Evolutionary conservation across 2,888 invertebrate genomes (phyloP).

Genomic region (Agrilus mali): DNA sequence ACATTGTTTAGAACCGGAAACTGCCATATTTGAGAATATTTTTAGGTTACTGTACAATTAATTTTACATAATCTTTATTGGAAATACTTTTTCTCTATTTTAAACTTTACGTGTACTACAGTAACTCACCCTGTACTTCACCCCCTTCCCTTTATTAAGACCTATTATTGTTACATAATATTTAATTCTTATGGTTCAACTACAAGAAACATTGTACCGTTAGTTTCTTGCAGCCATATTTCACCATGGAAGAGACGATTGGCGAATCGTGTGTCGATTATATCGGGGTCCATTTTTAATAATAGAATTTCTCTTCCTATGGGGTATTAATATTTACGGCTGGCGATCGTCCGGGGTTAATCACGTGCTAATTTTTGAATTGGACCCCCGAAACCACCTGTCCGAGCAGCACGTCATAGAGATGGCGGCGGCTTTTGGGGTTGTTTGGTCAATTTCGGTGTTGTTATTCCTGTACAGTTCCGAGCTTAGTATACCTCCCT

Average conservation of each 20-base stretch:
- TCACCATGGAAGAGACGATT: conserved; percentile 57
- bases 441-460: conserved; percentile 87
- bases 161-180: no score
- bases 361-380: conserved; percentile 93
- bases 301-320: conserved; percentile 83
- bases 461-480: conserved; percentile 70
- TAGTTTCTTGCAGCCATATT: conserved; percentile 52
- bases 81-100: no score
- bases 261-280: conserved; percentile 78
- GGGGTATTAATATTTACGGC: conserved; percentile 93
- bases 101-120: no score
- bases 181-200: not conserved
- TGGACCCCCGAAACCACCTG: conserved; percentile 89
- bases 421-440: conserved; percentile 83
- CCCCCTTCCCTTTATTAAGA: no score
- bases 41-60: no score
- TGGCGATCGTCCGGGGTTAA: conserved; percentile 97
- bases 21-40: no score
- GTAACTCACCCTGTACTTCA: no score
- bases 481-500: conserved; percentile 79
- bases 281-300: conserved; percentile 90
- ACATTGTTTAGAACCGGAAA: no score
- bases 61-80: no score
- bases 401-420: conserved; percentile 94
- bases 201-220: not conserved